Base-by-base conservation (phyloP, 64 coral and sea anemone species). In the Astreopora myriophthalma region DNA sequence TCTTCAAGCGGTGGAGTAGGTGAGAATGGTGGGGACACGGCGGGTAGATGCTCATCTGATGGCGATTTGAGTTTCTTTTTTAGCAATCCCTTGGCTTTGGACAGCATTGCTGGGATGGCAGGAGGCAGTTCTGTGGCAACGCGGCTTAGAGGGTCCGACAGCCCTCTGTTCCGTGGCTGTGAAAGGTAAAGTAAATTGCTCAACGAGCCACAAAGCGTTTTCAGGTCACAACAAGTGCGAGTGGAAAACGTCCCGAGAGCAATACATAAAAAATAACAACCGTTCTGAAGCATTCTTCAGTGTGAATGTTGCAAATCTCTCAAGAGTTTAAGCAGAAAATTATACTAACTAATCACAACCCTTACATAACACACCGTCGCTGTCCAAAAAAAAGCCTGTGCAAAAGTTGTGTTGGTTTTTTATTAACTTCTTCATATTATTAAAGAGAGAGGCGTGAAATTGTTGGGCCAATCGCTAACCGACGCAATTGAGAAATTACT, bases 41-140 rank as follows among this genome's bases (percentile, higher is more conserved):
- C 22, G 6, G 32, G 52, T 13, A 22, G 64, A 9, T 19, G 34
- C 20, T 92, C 90, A 27, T 48, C 77, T 17, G 57, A 63, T 83
- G 79, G 33, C 11, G 79, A 40, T 62, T 84, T 92, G 0, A 92
- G 70, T 35, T 52, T 92, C 73, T 68, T 85, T 48, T 86, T 85
- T 14, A 92, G 55, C 31, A 92, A 10, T 10, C 69, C 82, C 38
- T 92, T 92, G 20, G 90, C 90, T 86, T 92, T 92, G 22, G 90
- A 92, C 1, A 92, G 51, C 36, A 92, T 92, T 22, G 79, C 57
- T 8, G 90, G 90, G 2, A 92, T 85, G 11, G 80, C 90, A 31
- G 80, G 90, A 26, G 90, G 51, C 3, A 92, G 61, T 28, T 92
- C 90, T 49, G 80, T 27, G 25, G 51, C 80, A 23, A 76, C 16